Evolutionary conservation across 2,888 invertebrate species (phyloP).

Genomic region (Graphium colonna): DNA sequence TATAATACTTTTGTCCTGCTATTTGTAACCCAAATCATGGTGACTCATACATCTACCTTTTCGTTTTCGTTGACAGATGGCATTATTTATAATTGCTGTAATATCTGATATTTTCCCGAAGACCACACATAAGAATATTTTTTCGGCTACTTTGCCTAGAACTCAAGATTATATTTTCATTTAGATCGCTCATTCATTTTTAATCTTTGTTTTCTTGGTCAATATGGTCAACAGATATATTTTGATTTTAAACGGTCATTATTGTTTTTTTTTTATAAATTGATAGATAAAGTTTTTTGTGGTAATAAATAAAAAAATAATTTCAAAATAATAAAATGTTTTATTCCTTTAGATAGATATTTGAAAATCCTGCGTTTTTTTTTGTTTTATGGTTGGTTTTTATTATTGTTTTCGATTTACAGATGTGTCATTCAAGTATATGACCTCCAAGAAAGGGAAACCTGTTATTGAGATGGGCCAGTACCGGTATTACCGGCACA

Average conservation of each 20-base stretch:
- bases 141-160: background rate
- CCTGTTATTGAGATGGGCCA: conserved; percentile 26
- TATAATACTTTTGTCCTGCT: too few relatives aligned
- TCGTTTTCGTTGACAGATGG: background rate
- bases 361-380: background rate
- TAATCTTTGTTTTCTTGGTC: too few relatives aligned
- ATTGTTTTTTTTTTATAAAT: too few relatives aligned
- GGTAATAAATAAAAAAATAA: background rate
- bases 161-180: too few relatives aligned
- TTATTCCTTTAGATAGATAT: too few relatives aligned
- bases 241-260: too few relatives aligned
- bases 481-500: conserved; percentile 35
- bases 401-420: background rate
- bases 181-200: too few relatives aligned
- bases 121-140: background rate
- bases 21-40: too few relatives aligned
- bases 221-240: too few relatives aligned
- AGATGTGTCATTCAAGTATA: conserved; percentile 4
- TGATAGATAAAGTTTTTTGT: background rate
- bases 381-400: background rate
- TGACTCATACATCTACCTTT: too few relatives aligned
- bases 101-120: background rate
- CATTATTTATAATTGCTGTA: background rate
- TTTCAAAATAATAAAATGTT: background rate
- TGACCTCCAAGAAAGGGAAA: conserved; percentile 19